Base-by-base conservation (phyloP, 2,113 vertebrate genomes). In the Trematocara stigmaticum region DNA sequence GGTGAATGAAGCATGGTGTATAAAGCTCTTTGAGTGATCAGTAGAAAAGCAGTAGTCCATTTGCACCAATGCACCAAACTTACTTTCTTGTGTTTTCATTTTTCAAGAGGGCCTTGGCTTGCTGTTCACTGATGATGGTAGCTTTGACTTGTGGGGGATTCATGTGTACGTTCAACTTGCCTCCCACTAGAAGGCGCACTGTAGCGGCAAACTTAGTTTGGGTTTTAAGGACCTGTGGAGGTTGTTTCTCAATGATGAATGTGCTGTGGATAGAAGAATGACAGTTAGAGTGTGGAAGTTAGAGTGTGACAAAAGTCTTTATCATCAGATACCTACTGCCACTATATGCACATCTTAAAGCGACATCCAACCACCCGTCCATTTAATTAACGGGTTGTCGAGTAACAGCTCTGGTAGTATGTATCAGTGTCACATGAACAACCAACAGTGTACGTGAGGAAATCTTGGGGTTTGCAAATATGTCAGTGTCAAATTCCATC, bases 191-290 rank as follows among this genome's bases (percentile, higher is more conserved):
- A 79, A 99, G 97, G 86, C 98, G 97, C 90, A 99, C 98, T 0
- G 98, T 99, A 57, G 98, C 98, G 1, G 98, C 98, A 16, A 99
- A 99, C 95, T 99, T 99, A 81, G 98, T 99, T 96, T 99, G 98
- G 3, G 98, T 99, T 96, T 99, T 99, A 84, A 99, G 94, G 86
- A 99, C 98, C 93, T 99, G 98, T 0, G 98, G 98, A 42, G 98
- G 98, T 96, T 99, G 98, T 95, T 99, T 99, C 95, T 99, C 98
- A 1, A 99, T 99, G 95, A 99, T 99, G 96, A 99, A 99, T 26
- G 98, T 99, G 95, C 98, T 99, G 96, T 23, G 42, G 79, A 49
- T 85, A 88, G 10, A 56, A 23, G 71, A 59, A 42, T 13, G 4
- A 9, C 8, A 71, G 23, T 31, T 10, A 56, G 53, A 51, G 18